Conservation (phyloP, 2,888 invertebrate species). For the Drepanosiphum platanoidis region DNA sequence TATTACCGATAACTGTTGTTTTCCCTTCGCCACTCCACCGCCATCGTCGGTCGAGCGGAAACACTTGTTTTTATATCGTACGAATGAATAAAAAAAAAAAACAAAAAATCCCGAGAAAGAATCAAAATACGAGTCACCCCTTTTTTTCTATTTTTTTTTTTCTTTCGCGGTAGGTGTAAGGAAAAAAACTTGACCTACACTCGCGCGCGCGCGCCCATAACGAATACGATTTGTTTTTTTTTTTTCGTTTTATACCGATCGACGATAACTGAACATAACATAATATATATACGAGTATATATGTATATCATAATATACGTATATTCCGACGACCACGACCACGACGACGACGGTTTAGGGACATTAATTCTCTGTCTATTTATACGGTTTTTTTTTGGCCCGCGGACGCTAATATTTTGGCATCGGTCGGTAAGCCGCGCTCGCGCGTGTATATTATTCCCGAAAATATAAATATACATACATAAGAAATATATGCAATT, state of each 20-base stretch:
- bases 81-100: constrained; percentile 12
- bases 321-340: not conserved
- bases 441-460: not conserved
- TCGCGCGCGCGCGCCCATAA: not conserved
- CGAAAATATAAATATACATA: constrained; percentile 37
- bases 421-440: not conserved
- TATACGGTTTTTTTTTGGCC: constrained; percentile 56
- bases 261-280: not conserved
- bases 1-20: constrained; percentile 47
- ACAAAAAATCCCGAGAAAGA: not conserved
- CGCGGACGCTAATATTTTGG: constrained; percentile 43
- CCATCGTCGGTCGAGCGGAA: constrained; percentile 10
- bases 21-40: not conserved
- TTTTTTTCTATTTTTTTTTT: too few relatives aligned
- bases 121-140: constrained; percentile 41
- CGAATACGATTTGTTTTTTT: not conserved
- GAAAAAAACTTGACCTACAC: constrained; percentile 38
- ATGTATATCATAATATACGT: not conserved
- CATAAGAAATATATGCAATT: too few relatives aligned
- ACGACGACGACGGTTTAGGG: constrained; percentile 9
- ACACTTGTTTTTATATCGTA: constrained; percentile 38
- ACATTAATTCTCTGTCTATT: constrained; percentile 51
- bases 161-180: not conserved
- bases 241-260: constrained; percentile 1
- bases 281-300: not conserved